Base-by-base conservation (phyloP, 2,888 invertebrate genomes). In the Meteorus cinctellus region DNA sequence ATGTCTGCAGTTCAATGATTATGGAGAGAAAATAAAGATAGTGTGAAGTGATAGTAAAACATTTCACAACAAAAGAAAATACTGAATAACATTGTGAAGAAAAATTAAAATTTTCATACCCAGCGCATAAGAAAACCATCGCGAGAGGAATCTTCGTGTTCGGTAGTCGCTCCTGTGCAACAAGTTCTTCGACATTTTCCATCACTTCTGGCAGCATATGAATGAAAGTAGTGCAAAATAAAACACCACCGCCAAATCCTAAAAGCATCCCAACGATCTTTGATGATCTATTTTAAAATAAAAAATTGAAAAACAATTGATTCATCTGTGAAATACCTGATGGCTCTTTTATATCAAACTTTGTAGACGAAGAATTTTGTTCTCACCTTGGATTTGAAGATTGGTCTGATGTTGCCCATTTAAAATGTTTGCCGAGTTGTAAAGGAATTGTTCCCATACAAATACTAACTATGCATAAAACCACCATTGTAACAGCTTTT, bases 211-310 rank as follows among this genome's bases (percentile, higher is more conserved):
- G 96, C 74, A 96, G 90, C 83, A 96, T 90, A 85, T 96, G 96
- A 81, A 96, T 89, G 86, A 96, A 96, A 4, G 96, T 96, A 2
- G 96, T 96, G 79, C 94, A 94, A 55, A 96, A 90, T 24, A 96
- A 90, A 0, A 96, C 96, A 12, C 96, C 96, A n/a, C 96, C 96
- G 19, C 96, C 96, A 81, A 96, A 94, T n/a, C 95, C 94, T 29
- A 96, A 90, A 31, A 95, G 88, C 24, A 94, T 90, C 84, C 93
- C 91, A 36, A 94, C 93, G 27, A 92, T 83, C 16, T 81, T 86
- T 63, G 77, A 83, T 0, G 88, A 88, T 75, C 89, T 88, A 79
- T 69, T 27, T 55, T 41, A 69, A 2, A 63, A 73, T 27, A 68
- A 16, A 68, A n/a, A 31, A 63, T 31, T 34, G 45, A 29, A 68